These are phyloP conservation scores for Cacajao melanocephalus DNA, from an alignment of 2,797 vertebrate genomes.

Conservation along the genomic window DNA sequence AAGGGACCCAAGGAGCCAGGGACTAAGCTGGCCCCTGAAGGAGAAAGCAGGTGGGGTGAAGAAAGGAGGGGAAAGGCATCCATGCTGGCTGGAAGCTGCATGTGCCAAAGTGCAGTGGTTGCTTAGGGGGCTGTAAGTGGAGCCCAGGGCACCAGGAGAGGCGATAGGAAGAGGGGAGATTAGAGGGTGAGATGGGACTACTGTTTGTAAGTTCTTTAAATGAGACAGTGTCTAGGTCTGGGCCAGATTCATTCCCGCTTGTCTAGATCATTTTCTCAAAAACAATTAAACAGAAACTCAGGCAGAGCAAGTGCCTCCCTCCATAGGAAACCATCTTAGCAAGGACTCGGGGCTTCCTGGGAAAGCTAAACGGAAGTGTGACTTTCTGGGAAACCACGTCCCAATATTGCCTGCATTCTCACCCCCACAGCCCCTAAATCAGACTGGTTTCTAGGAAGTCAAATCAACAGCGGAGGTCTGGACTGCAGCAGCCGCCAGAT, in stretches of 20 bases:
- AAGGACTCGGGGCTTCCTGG: neutral
- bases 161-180: neutral
- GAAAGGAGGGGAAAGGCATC: neutral
- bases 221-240: neutral
- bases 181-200: rapidly evolving
- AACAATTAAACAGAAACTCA: neutral
- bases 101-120: too few species aligned
- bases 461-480: too few species aligned
- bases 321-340: neutral
- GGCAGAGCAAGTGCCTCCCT: neutral
- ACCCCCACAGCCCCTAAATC: neutral
- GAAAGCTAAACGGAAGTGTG: neutral
- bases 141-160: neutral
- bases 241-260: neutral
- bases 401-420: neutral
- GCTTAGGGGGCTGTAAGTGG: neutral
- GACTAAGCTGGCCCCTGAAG: neutral
- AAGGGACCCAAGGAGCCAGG: neutral
- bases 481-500: neutral
- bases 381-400: neutral
- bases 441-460: neutral
- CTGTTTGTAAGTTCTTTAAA: neutral
- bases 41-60: neutral
- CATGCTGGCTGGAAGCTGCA: neutral
- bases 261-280: neutral